These are phyloP conservation scores for Onychostoma macrolepis DNA, from an alignment of 2,113 vertebrate genomes.

Conservation along the genomic window DNA sequence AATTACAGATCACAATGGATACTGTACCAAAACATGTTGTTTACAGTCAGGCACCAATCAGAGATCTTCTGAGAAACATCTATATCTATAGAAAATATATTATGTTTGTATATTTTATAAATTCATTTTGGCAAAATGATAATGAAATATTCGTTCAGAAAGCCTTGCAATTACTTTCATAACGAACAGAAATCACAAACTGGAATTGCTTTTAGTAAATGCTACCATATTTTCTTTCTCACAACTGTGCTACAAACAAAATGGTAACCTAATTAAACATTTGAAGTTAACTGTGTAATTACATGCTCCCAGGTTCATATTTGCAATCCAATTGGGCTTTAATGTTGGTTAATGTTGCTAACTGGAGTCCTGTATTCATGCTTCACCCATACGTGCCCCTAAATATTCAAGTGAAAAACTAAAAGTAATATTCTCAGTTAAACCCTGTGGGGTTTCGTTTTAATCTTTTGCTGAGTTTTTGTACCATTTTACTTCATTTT, in stretches of 20 bases:
- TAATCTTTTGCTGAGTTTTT: slow-evolving; percentile 55
- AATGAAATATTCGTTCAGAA: background rate
- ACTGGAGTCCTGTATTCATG: slow-evolving; percentile 50
- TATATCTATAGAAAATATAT: background rate
- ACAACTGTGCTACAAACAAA: slow-evolving; percentile 16
- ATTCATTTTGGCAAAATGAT: background rate
- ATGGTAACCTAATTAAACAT: slow-evolving; percentile 39
- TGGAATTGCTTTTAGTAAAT: slow-evolving; percentile 30
- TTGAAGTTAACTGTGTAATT: slow-evolving; percentile 33
- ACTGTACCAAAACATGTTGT: background rate
- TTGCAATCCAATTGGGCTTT: slow-evolving; percentile 50
- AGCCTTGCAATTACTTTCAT: background rate
- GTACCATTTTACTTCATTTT: background rate
- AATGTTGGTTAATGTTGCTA: slow-evolving; percentile 60
- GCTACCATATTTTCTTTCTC: slow-evolving; percentile 25
- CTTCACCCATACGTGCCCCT: slow-evolving; percentile 63
- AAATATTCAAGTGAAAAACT: slow-evolving; percentile 47
- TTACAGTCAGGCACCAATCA: background rate
- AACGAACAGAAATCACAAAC: slow-evolving; percentile 21
- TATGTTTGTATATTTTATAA: background rate
- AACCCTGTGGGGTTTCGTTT: background rate
- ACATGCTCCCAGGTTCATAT: slow-evolving; percentile 26
- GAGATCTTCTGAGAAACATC: background rate
- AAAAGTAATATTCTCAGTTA: slow-evolving; percentile 9
- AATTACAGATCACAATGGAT: background rate